Evolutionary conservation across 2,797 vertebrate genomes (phyloP).

Genomic region (Diplodus puntazzo): DNA sequence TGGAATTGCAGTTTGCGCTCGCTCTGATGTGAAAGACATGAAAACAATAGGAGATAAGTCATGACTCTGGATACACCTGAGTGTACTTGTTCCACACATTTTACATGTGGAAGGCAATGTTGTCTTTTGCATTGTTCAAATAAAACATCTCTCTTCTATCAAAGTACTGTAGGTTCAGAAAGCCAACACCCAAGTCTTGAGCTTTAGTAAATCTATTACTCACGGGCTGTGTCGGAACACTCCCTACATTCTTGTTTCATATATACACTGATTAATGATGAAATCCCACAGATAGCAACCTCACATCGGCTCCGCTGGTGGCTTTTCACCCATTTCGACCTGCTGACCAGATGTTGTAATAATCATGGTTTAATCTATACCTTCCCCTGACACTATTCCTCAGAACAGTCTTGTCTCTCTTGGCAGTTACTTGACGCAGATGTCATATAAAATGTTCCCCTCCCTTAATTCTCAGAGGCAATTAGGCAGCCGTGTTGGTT

Average conservation of each 20-base stretch:
- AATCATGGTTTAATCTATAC: neutral
- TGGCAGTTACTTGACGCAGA: slow-evolving; percentile 12
- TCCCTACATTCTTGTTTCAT: slow-evolving; percentile 41
- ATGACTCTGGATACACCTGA: neutral
- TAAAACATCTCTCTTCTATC: neutral
- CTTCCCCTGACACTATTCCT: neutral
- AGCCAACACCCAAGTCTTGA: slow-evolving; percentile 40
- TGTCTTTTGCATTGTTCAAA: slow-evolving; percentile 1
- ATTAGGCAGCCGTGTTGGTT: slow-evolving; percentile 20
- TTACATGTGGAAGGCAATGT: neutral
- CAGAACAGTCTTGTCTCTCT: slow-evolving; percentile 1
- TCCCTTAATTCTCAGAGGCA: slow-evolving; percentile 38
- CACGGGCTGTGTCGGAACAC: slow-evolving; percentile 41
- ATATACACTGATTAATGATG: neutral
- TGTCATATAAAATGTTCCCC: slow-evolving; percentile 21
- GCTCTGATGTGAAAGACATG: neutral
- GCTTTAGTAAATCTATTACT: slow-evolving; percentile 11
- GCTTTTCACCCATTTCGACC: neutral
- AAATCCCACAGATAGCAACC: neutral
- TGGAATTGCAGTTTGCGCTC: slow-evolving; percentile 36
- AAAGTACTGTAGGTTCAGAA: neutral
- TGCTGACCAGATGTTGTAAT: slow-evolving; percentile 3
- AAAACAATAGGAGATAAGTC: neutral
- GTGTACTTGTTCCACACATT: neutral
- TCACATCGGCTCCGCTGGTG: neutral